These are phyloP conservation scores for Triops cancriformis DNA, from an alignment of 1,140 invertebrate genomes.

Conservation along the genomic window DNA sequence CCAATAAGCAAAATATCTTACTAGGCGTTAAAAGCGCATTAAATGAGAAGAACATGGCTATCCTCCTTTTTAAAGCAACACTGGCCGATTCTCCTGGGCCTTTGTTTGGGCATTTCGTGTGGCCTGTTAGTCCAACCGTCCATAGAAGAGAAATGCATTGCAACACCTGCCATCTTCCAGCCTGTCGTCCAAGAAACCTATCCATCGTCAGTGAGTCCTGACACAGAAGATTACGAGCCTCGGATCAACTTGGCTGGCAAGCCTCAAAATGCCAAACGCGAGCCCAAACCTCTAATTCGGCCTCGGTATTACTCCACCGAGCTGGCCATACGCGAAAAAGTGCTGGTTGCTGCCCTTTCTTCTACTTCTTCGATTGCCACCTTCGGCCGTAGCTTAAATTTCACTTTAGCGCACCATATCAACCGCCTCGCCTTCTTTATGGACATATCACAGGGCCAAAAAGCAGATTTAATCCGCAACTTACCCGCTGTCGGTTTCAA, in stretches of 20 bases:
- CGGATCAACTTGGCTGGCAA: constrained; percentile 47
- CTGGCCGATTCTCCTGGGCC: background rate
- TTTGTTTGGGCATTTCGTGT: background rate
- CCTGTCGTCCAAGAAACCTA: background rate
- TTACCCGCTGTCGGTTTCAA: constrained; percentile 72
- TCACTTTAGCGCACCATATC: constrained; percentile 65
- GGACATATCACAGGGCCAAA: constrained; percentile 56
- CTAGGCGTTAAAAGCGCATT: background rate
- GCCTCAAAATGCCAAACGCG: constrained; percentile 36
- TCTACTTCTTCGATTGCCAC: constrained; percentile 58
- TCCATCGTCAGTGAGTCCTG: background rate
- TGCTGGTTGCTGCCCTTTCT: constrained; percentile 76
- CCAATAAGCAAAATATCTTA: too few relatives aligned
- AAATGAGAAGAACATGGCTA: background rate
- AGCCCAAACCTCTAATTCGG: constrained; percentile 42
- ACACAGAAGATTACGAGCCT: constrained; percentile 47
- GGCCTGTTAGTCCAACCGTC: background rate
- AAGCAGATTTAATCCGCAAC: constrained; percentile 50
- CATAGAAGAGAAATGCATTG: background rate
- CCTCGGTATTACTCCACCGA: constrained; percentile 88
- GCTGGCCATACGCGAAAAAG: constrained; percentile 76
- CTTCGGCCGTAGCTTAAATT: constrained; percentile 65
- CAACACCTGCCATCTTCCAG: background rate
- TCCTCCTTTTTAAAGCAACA: background rate
- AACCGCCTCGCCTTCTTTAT: constrained; percentile 68